phyloP scores from a whole-genome alignment of 2,888 invertebrate genomes.

The Agrypnus murinus region DNA sequence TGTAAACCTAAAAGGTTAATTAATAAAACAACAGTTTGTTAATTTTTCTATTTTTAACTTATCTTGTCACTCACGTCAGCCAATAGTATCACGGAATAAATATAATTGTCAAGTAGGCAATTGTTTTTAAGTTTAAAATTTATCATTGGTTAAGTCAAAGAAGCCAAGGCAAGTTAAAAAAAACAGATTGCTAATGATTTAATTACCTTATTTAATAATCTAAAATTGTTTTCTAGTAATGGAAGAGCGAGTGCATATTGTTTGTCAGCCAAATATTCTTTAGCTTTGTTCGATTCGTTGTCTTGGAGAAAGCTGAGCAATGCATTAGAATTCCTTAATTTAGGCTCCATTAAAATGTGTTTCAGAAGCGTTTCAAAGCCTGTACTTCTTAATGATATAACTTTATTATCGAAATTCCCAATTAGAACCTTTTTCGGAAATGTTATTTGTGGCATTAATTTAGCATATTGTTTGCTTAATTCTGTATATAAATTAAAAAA shows the following conservation, averaged over 20 bases:
- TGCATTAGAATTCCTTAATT: conserved; percentile 75
- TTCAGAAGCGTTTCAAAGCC: conserved; percentile 79
- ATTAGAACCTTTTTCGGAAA: conserved; percentile 82
- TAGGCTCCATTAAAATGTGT: conserved; percentile 74
- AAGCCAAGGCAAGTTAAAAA: too few species aligned
- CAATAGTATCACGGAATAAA: too few species aligned
- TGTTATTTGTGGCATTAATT: conserved; percentile 72
- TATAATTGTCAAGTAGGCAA: too few species aligned
- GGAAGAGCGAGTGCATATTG: conserved; percentile 78
- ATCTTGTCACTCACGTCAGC: too few species aligned
- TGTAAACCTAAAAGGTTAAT: conserved; percentile 72
- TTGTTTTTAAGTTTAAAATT: too few species aligned
- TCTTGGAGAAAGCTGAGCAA: conserved; percentile 80
- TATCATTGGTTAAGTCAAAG: too few species aligned
- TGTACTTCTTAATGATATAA: conserved; percentile 78
- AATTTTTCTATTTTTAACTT: too few species aligned
- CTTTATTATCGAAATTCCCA: conserved; percentile 81
- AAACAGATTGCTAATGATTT: background rate
- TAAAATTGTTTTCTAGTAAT: conserved; percentile 80
- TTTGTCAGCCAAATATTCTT: conserved; percentile 75
- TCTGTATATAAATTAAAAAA: conserved; percentile 79
- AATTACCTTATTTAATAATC: conserved; percentile 76
- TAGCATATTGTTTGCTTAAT: conserved; percentile 76
- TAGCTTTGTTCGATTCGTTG: conserved; percentile 77
- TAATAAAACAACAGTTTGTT: too few species aligned